Evolutionary conservation across 2,888 invertebrate species (phyloP).

Genomic region (Raillietiella orientalis): DNA sequence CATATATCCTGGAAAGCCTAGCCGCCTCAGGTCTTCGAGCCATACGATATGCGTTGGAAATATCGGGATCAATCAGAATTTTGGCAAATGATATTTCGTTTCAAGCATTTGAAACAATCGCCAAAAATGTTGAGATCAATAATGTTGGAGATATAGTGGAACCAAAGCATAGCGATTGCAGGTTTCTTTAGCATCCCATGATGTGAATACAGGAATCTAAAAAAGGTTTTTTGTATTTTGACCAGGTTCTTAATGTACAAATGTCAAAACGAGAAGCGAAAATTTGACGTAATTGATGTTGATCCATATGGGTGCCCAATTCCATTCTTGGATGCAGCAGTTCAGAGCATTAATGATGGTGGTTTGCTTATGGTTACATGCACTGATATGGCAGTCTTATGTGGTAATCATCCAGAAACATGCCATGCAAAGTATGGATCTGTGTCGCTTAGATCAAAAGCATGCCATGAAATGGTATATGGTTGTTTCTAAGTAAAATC

Average conservation of each 20-base stretch:
- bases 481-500: conserved; percentile 2
- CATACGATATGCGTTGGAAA: conserved; percentile 81
- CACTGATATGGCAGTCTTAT: conserved; percentile 75
- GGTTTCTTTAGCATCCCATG: conserved; percentile 19
- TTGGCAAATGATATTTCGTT: conserved; percentile 69
- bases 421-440: conserved; percentile 79
- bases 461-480: conserved; percentile 75
- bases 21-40: conserved; percentile 86
- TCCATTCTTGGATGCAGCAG: conserved; percentile 59
- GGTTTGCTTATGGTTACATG: conserved; percentile 79
- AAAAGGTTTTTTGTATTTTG: not conserved
- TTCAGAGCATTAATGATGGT: conserved; percentile 22
- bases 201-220: not conserved
- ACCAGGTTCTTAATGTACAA: conserved; percentile 3
- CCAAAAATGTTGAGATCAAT: conserved; percentile 40
- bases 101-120: conserved; percentile 55
- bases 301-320: conserved; percentile 94
- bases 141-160: conserved; percentile 33
- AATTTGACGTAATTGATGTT: conserved; percentile 67
- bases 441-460: conserved; percentile 44
- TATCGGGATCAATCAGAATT: conserved; percentile 40
- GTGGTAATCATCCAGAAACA: conserved; percentile 80
- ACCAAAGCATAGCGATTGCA: conserved; percentile 54
- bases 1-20: conserved; percentile 58
- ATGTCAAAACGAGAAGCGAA: conserved; percentile 17